A percentile compares a stretch with the other conserved stretches of the same genome.
Conservation (phyloP, 2,888 invertebrate genomes). For the Agrilus mali region DNA sequence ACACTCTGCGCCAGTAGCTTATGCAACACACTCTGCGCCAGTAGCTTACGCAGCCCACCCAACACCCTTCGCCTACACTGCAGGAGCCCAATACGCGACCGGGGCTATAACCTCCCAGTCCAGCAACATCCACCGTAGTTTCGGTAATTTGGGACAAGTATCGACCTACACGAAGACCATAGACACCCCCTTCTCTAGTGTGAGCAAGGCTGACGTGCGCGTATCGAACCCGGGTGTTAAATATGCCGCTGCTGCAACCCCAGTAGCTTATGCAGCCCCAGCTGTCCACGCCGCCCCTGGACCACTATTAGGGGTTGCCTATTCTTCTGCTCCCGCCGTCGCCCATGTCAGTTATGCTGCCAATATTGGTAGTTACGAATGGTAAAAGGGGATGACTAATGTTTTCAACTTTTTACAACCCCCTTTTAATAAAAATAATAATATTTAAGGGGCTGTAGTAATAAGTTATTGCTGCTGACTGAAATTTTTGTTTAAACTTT, state of each 20-base stretch:
- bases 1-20: conserved; percentile 2
- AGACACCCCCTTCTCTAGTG: conserved; percentile 60
- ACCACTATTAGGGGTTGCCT: conserved; percentile 1
- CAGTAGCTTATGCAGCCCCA: conserved; percentile 11
- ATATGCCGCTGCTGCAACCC: conserved; percentile 18
- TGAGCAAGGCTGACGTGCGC: conserved; percentile 56
- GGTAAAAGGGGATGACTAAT: too few species aligned
- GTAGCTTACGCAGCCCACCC: conserved; percentile 16
- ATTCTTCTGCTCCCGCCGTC: conserved; percentile 6
- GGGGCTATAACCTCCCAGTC: conserved; percentile 45
- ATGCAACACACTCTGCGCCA: conserved; percentile 13
- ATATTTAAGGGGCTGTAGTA: too few species aligned
- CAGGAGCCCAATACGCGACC: conserved; percentile 28
- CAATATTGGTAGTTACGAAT: too few species aligned
- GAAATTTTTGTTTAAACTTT: too few species aligned
- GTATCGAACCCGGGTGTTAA: conserved; percentile 49
- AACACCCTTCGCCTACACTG: conserved; percentile 17
- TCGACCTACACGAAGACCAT: conserved; percentile 57
- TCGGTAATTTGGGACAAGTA: conserved; percentile 55
- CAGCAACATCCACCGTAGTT: conserved; percentile 47
- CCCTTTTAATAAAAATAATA: too few species aligned
- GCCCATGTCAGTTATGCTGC: conserved; percentile 10
- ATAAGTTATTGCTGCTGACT: too few species aligned
- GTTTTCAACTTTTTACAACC: too few species aligned
- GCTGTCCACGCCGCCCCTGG: conserved; percentile 8